Base-by-base conservation (phyloP, 2,888 invertebrate genomes). In the Melanchra persicariae region DNA sequence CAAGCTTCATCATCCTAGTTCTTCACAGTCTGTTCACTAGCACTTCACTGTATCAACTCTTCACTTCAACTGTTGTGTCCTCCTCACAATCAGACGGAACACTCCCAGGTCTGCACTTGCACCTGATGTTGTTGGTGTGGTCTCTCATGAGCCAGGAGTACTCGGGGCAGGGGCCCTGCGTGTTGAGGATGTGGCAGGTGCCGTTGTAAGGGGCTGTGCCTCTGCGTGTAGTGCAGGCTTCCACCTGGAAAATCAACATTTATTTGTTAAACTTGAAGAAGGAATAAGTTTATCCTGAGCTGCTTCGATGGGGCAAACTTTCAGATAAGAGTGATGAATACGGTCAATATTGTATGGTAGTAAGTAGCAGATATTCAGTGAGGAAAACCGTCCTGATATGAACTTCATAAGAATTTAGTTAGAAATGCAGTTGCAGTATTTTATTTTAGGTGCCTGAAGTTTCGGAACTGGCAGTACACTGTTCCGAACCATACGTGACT, bases 171-270 rank as follows among this genome's bases (percentile, higher is more conserved):
- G 98, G 98, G 0, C 98, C 98, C 83, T 97, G 97, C 0, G 97
- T 97, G 90, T 98, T 97, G 24, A 98, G 94, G 82, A 97, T 97
- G 89, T 98, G 97, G 89, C 98, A 98, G n/a, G 97, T 97, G 17
- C 97, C 97, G 75, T 97, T 97, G 85, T 97, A 96, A 8, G 96
- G 93, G 0, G 97, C 97, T 87, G 97, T 96, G 0, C 98, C 98
- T 1, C 96, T 95, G 0, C 96, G 96, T 0, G 95, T 93, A 17
- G 96, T 96, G 84, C 97, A 97, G 0, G 94, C 92, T 72, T 95
- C 95, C 49, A 92, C 90, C 95, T 96, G 90, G 90, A 3, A 89
- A 89, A 5, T 1, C 17, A 0, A 37, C n/a, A 49, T 30, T 51
- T 17, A 9, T 22, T 4, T 43, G n/a, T 26, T 40, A 15, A 4